These are phyloP conservation scores for Lacanobia oleracea DNA, from an alignment of 2,888 invertebrate genomes.

Conservation along the genomic window DNA sequence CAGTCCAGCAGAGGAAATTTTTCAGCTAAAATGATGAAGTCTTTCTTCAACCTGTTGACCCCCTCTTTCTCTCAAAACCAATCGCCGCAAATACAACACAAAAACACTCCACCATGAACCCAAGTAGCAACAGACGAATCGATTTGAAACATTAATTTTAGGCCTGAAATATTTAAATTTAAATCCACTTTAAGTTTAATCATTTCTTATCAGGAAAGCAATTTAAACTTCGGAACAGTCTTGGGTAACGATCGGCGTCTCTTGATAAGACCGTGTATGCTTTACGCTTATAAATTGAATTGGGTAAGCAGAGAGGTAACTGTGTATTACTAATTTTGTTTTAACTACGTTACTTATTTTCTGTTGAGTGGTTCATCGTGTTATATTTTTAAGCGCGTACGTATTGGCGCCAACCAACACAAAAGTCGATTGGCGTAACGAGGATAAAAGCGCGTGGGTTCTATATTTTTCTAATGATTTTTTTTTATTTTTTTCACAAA, in stretches of 20 bases:
- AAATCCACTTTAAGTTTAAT: constrained; percentile 54
- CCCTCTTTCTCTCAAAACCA: background rate
- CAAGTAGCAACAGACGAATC: constrained; percentile 20
- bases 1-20: too few species aligned
- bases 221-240: constrained; percentile 53
- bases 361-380: background rate
- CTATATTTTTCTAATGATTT: too few species aligned
- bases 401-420: too few species aligned
- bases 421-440: too few species aligned
- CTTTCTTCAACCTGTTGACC: too few species aligned
- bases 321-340: background rate
- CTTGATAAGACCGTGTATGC: constrained; percentile 54
- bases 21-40: too few species aligned
- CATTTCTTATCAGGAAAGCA: constrained; percentile 59
- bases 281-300: constrained; percentile 46
- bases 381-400: too few species aligned
- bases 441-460: too few species aligned
- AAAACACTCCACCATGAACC: background rate
- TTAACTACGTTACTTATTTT: background rate
- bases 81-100: background rate
- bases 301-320: background rate
- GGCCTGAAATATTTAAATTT: constrained; percentile 52
- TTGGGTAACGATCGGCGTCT: constrained; percentile 50
- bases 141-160: constrained; percentile 46
- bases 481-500: too few species aligned